A percentile compares a stretch with the other conserved stretches of the same genome.
Conservation (phyloP, 1,140 invertebrate species). For the Orussus abietinus region DNA sequence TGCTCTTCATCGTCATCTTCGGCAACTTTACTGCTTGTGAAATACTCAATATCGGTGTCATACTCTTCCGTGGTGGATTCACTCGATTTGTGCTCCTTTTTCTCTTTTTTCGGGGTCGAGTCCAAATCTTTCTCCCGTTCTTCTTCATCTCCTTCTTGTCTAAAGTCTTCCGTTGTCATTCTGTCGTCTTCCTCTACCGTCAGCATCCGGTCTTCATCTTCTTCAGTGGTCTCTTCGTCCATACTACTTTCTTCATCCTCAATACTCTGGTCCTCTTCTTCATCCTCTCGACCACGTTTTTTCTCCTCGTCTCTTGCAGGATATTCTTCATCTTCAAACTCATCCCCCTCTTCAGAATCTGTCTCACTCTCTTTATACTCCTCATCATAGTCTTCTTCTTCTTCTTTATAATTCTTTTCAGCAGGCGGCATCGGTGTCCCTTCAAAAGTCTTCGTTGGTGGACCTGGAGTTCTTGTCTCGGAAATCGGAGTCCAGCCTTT, state of each 20-base stretch:
- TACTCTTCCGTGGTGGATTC: constrained; percentile 2
- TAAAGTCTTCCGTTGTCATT: background rate
- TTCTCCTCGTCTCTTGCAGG: background rate
- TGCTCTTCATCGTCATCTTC: background rate
- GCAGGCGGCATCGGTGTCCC: background rate
- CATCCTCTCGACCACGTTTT: background rate
- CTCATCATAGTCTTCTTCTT: constrained; percentile 9
- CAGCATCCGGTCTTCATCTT: background rate
- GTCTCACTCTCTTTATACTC: constrained; percentile 3
- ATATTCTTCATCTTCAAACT: constrained; percentile 12
- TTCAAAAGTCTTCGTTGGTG: too few relatives aligned
- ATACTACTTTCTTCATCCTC: background rate
- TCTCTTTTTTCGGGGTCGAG: background rate
- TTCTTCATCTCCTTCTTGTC: background rate
- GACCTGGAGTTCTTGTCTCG: too few relatives aligned
- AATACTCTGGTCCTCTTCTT: background rate
- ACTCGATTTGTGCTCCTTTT: background rate
- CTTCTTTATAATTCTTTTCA: background rate
- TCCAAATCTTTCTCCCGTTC: background rate
- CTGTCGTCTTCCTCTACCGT: background rate
- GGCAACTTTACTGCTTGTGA: background rate
- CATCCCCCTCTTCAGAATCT: constrained; percentile 5
- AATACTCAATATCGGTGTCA: too few relatives aligned
- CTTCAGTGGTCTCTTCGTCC: background rate
- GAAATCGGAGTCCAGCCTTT: too few relatives aligned